Percentiles rank a stretch among this genome's conserved stretches.
phyloP scores from a whole-genome alignment of 2,888 invertebrate genomes.

The Nemotelus pantherinus region DNA sequence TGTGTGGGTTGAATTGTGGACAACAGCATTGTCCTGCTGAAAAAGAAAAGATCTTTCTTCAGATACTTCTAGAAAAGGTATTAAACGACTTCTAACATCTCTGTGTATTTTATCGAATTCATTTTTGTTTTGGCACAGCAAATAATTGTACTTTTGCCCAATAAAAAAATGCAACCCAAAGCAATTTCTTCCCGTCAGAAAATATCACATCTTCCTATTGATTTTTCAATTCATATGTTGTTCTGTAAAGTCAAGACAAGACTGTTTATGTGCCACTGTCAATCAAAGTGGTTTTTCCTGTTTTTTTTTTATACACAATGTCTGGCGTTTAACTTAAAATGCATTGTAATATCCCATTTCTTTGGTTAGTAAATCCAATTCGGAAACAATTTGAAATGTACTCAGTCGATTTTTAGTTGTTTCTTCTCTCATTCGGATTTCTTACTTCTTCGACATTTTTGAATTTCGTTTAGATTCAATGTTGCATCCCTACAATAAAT shows the following conservation, averaged over 20 bases:
- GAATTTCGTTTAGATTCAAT: too few species aligned
- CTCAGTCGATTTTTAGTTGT: not conserved
- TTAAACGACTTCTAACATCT: not conserved
- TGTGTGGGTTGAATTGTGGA: not conserved
- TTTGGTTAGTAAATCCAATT: not conserved
- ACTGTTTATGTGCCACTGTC: not conserved
- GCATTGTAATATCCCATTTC: not conserved
- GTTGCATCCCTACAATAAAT: too few species aligned
- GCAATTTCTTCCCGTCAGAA: not conserved
- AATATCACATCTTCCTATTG: not conserved
- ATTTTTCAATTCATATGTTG: conserved; percentile 1
- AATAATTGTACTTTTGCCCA: not conserved
- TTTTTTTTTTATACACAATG: not conserved
- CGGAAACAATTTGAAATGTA: not conserved
- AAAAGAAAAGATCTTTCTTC: not conserved
- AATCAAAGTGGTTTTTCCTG: not conserved
- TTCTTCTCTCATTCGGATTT: not conserved
- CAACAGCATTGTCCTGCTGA: not conserved
- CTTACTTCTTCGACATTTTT: not conserved
- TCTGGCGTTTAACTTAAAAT: not conserved
- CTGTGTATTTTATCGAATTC: not conserved
- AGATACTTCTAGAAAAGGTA: not conserved
- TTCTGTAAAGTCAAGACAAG: not conserved
- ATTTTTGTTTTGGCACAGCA: not conserved
- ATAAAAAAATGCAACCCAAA: not conserved